Base-by-base conservation (phyloP, 1,140 invertebrate genomes). In the Lepidurus couesii region DNA sequence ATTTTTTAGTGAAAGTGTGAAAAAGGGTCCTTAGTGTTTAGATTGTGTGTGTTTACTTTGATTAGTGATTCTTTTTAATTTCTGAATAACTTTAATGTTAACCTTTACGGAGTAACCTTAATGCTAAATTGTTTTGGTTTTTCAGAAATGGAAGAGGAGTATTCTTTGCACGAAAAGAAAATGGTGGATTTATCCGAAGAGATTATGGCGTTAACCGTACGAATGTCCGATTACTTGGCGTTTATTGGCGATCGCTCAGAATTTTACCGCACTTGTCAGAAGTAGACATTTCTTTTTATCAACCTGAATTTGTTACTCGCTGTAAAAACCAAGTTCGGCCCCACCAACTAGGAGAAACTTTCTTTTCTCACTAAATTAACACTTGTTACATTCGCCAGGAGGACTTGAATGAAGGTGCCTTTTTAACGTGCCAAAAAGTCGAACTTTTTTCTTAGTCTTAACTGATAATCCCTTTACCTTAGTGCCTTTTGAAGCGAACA, bases 131-230 rank as follows among this genome's bases (percentile, higher is more conserved):
- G 79, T 81, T 78, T 81, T 81, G 80, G 3, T 34, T 81, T 84
- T 84, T 65, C 82, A 89, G 88, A 85, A 81, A 87, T 89, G 81
- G 86, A 89, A 80, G 82, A 82, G 42, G 85, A 86, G 73, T 87
- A 88, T 80, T 82, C 81, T 43, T 82, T 84, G 42, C 86, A 88
- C 83, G 86, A 88, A 80, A 81, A 83, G 24, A 82, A 81, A n/a
- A 81, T 89, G 74, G 82, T 81, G n/a, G 82, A 85, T 53, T 81
- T 88, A 74, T 82, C 83, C 10, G 81, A 84, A 11, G 81, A 84
- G 79, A 85, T 89, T 34, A 84, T 86, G 42, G 81, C 82, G 13
- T 80, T 89, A 75, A 86, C 87, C 78, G 76, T 65, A 34, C 81
- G 84, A 80, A 89, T 89, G 87, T 83, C 84, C 13, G 82, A 82